Conservation (phyloP, 1,140 invertebrate genomes). For the Tetramorium simillimum region DNA sequence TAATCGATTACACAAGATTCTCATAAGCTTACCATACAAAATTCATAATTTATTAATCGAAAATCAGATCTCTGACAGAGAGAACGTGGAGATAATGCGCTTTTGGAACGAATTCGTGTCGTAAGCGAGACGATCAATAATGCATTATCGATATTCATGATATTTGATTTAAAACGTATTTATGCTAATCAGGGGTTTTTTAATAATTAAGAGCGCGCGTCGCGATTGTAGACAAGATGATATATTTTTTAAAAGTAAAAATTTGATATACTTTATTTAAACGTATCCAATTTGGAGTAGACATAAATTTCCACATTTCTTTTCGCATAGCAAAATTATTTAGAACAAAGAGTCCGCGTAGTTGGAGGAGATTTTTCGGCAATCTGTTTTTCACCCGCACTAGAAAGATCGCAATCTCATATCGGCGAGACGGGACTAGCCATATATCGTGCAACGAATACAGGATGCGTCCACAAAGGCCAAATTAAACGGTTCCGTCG, state of each 20-base stretch:
- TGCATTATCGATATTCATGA: background rate
- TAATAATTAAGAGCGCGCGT: background rate
- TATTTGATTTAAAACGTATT: background rate
- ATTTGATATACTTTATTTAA: background rate
- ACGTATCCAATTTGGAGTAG: background rate
- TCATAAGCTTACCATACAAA: background rate
- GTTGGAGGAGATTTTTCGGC: background rate
- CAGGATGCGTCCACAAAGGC: conserved; percentile 67
- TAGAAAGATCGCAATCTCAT: conserved; percentile 46
- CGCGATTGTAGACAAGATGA: background rate
- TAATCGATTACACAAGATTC: conserved; percentile 67
- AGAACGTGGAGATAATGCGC: background rate
- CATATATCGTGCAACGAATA: conserved; percentile 67
- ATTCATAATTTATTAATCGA: conserved; percentile 40
- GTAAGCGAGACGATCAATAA: background rate
- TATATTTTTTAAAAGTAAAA: background rate
- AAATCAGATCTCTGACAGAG: conserved; percentile 13
- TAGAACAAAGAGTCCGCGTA: background rate
- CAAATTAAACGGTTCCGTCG: conserved; percentile 77
- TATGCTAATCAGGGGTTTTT: background rate
- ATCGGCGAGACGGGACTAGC: conserved; percentile 47
- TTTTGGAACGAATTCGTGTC: conserved; percentile 5
- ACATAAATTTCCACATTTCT: background rate
- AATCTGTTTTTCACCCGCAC: conserved; percentile 23
- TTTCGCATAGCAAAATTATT: background rate